Base-by-base conservation (phyloP, 2,113 vertebrate species). In the Tenrec ecaudatus region DNA sequence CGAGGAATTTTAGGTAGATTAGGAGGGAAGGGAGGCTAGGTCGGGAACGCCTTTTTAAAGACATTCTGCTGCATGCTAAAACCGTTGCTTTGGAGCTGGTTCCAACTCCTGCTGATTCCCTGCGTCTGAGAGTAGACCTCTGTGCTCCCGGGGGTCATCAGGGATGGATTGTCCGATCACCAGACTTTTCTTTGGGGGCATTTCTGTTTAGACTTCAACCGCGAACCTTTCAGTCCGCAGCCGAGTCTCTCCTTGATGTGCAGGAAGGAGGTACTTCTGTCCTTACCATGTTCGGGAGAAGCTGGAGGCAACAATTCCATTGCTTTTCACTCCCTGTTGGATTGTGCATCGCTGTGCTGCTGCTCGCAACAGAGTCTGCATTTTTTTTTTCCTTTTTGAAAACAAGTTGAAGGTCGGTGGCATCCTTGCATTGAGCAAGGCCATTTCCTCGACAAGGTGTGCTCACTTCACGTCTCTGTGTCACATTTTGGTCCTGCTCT, bases 271-370 rank as follows among this genome's bases (percentile, higher is more conserved):
- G 75, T 14, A 86, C 82, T 17, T 69, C 66, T 23, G 29, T 47
- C 16, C 33, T 69, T 43, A 25, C 43, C 23, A 31, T 82, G 91
- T 89, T 82, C 43, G 86, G 83, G 69, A 92, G 19, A 86, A 77
- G 73, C 27, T 57, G 47, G 17, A 38, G 53, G 77, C n/a, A 23
- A 20, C 17, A 94, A 43, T n/a, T 64, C 79, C 82, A 84, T 43
- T 82, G 66, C 64, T 36, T 81, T 84, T 84, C 62, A 31, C 12
- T 69, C 12, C 85, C 90, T 95, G 16, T 76, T 15, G 58, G 58
- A 53, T 53, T 23, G 22, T 19, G 60, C 60, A 8, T 62, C 17
- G 22, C 47, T 53, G 6, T 62, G 16, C 22, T 19, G 22, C 60
- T 62, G 60, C 22, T 5, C 60, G 16, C 60, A 19, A 62, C 60